Evolutionary conservation across 1,140 invertebrate genomes (phyloP).

Genomic region (Temnothorax curvispinosus): DNA sequence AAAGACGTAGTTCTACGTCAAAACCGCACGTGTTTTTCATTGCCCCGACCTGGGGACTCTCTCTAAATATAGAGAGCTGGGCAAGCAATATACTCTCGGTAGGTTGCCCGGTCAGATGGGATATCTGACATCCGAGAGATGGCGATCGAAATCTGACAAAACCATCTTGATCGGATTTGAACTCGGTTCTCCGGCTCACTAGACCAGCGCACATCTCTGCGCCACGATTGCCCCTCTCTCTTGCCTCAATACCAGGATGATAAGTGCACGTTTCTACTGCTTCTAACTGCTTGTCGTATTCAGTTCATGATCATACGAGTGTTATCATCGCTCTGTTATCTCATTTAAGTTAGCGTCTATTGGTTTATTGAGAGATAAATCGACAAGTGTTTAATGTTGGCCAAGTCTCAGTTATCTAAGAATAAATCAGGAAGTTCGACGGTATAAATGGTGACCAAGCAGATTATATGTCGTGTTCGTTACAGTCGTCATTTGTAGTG

Average conservation of each 20-base stretch:
- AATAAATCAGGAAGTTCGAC: conserved; percentile 20
- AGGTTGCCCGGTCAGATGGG: too few relatives aligned
- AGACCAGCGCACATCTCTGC: too few relatives aligned
- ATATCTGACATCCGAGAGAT: too few relatives aligned
- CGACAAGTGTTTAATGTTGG: neutral
- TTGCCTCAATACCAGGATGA: neutral
- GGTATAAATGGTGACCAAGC: neutral
- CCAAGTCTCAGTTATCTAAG: neutral
- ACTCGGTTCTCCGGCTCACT: too few relatives aligned
- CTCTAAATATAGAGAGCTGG: too few relatives aligned
- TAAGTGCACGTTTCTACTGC: neutral
- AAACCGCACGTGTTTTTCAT: too few relatives aligned
- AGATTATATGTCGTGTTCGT: conserved; percentile 1
- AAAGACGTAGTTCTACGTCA: too few relatives aligned
- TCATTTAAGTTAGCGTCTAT: neutral
- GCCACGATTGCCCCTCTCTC: neutral
- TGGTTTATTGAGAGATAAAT: neutral
- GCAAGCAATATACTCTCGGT: too few relatives aligned
- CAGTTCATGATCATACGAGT: neutral
- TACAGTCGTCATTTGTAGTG: neutral
- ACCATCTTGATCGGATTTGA: too few relatives aligned
- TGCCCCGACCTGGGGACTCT: too few relatives aligned
- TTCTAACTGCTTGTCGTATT: neutral
- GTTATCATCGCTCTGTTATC: neutral
- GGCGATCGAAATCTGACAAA: too few relatives aligned